phyloP scores from a whole-genome alignment of 2,797 vertebrate species.

The Bufotes viridis region DNA sequence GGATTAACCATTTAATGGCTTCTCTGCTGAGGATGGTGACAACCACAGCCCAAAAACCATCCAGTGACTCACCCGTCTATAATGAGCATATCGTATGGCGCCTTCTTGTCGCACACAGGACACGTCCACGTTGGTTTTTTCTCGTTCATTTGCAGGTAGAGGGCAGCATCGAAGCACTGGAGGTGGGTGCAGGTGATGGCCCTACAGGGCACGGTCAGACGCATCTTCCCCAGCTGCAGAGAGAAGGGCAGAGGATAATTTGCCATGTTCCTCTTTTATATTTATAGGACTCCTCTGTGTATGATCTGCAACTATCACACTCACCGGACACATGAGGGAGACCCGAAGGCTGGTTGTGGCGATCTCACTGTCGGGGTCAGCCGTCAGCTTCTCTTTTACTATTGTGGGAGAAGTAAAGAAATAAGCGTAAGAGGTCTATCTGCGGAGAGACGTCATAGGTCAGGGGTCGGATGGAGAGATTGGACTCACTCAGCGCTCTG shows the following conservation, averaged over 20 bases:
- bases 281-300: too few relatives aligned
- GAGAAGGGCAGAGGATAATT: not conserved
- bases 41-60: too few relatives aligned
- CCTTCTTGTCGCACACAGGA: slow-evolving; percentile 79
- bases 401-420: slow-evolving; percentile 51
- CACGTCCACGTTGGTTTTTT: slow-evolving; percentile 80
- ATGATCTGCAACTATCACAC: slow-evolving; percentile 50
- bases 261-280: not conserved
- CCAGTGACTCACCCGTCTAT: slow-evolving; percentile 69
- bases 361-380: slow-evolving; percentile 78
- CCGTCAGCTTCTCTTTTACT: slow-evolving; percentile 79
- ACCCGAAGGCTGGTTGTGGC: slow-evolving; percentile 77
- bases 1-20: too few relatives aligned
- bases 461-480: not conserved
- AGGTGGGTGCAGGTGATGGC: slow-evolving; percentile 77
- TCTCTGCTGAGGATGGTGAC: too few relatives aligned
- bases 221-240: slow-evolving; percentile 76
- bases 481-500: slow-evolving; percentile 74
- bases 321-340: slow-evolving; percentile 77
- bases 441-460: not conserved
- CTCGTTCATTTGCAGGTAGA: slow-evolving; percentile 80
- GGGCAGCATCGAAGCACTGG: slow-evolving; percentile 77
- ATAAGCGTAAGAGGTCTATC: not conserved
- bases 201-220: slow-evolving; percentile 73
- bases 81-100: slow-evolving; percentile 72